A percentile compares a stretch with the other conserved stretches of the same genome.
Evolutionary conservation across 2,888 invertebrate genomes (phyloP).

Genomic region (Troides aeacus): DNA sequence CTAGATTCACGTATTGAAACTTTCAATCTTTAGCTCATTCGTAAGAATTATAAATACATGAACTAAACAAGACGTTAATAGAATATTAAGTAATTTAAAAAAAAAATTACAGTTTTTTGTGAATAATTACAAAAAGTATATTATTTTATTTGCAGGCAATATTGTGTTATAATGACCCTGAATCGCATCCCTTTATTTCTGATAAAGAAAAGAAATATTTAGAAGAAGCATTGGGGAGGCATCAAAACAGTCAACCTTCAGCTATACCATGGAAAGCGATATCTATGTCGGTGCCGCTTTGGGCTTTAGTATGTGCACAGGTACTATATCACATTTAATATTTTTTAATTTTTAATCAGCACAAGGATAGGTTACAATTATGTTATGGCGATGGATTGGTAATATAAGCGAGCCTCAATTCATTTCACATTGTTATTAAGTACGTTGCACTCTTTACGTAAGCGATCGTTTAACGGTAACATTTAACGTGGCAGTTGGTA

Average conservation of each 20-base stretch:
- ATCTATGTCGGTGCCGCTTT: constrained; percentile 84
- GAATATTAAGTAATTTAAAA: too few relatives aligned
- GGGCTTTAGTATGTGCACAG: constrained; percentile 88
- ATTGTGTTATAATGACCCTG: constrained; percentile 85
- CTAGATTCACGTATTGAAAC: too few relatives aligned
- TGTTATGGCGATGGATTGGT: too few relatives aligned
- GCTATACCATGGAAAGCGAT: constrained; percentile 87
- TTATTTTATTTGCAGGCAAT: constrained; percentile 62
- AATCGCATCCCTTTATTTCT: constrained; percentile 86
- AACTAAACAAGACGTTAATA: too few relatives aligned
- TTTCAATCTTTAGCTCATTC: too few relatives aligned
- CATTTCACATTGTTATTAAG: neutral
- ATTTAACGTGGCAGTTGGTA: neutral
- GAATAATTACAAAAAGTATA: neutral
- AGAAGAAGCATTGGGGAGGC: constrained; percentile 81
- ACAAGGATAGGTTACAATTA: too few relatives aligned
- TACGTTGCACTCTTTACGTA: neutral
- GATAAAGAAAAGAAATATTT: constrained; percentile 85
- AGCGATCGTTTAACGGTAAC: neutral
- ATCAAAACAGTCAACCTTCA: constrained; percentile 75
- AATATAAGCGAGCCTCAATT: neutral
- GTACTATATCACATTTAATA: constrained; percentile 40
- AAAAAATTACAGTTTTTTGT: too few relatives aligned
- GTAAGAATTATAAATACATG: too few relatives aligned
- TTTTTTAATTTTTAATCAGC: neutral